These are phyloP conservation scores for Sus cebifrons DNA, from an alignment of 2,797 vertebrate species.

Conservation along the genomic window DNA sequence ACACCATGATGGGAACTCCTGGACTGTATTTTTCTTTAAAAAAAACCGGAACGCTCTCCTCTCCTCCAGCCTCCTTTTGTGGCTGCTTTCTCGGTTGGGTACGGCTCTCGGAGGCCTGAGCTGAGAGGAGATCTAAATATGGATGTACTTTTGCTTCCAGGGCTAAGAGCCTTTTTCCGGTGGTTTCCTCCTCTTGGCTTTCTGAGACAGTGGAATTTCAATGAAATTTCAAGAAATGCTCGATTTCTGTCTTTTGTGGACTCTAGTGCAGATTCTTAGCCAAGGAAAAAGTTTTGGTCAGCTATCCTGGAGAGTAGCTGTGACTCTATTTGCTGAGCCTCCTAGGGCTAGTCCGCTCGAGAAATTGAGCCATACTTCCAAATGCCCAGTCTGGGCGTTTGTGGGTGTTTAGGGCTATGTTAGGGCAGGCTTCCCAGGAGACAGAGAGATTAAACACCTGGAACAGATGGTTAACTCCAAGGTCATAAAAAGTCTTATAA, in stretches of 20 bases:
- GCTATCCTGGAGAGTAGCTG: not conserved
- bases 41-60: not conserved
- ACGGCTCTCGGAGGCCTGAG: not conserved
- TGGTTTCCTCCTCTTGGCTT: not conserved
- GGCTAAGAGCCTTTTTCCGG: slow-evolving; percentile 7
- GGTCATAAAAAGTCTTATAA: not conserved
- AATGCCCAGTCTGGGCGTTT: not conserved
- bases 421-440: not conserved
- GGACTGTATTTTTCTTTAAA: too few species aligned
- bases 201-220: slow-evolving; percentile 55
- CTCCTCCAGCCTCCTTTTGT: not conserved
- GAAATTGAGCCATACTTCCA: not conserved
- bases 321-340: not conserved
- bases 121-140: not conserved
- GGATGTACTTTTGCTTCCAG: not conserved
- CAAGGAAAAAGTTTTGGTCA: not conserved
- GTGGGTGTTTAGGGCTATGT: not conserved
- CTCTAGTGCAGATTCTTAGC: not conserved
- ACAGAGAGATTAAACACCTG: not conserved
- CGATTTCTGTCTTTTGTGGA: slow-evolving; percentile 1
- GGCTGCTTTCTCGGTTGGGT: slow-evolving; percentile 29
- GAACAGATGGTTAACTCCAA: not conserved
- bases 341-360: not conserved
- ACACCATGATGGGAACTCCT: too few species aligned
- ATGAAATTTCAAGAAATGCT: not conserved